Conservation (phyloP, 2,888 invertebrate species). For the Anthophora plumipes region DNA sequence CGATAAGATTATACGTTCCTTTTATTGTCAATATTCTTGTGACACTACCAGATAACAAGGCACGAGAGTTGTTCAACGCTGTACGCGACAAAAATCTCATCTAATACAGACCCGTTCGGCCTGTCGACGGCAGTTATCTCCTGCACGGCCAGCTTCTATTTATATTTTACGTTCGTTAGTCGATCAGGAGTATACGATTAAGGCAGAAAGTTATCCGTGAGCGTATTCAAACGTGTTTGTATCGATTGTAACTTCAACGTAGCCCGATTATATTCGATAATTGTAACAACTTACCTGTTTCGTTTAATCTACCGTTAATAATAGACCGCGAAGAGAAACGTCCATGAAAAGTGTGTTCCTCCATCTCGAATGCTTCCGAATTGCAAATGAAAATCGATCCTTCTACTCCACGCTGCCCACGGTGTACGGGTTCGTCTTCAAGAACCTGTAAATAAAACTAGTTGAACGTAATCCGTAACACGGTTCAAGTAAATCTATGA, state of each 20-base stretch:
- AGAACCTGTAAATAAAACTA: conserved; percentile 49
- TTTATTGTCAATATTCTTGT: neutral
- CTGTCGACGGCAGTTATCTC: conserved; percentile 63
- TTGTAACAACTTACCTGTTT: conserved; percentile 29
- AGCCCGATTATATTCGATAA: too few species aligned
- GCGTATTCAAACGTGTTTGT: conserved; percentile 6
- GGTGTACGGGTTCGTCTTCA: conserved; percentile 59
- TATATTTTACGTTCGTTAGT: conserved; percentile 68
- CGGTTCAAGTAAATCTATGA: neutral
- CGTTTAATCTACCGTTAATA: too few species aligned
- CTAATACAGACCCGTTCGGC: conserved; percentile 42
- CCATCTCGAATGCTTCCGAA: neutral
- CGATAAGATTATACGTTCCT: neutral
- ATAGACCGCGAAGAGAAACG: neutral
- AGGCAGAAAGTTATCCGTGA: conserved; percentile 43
- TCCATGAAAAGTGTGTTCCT: too few species aligned
- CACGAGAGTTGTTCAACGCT: conserved; percentile 43
- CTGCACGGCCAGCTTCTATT: conserved; percentile 61
- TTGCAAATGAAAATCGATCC: too few species aligned
- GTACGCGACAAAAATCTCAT: conserved; percentile 50
- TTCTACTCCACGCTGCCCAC: conserved; percentile 48
- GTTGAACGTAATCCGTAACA: neutral
- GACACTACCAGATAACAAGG: neutral
- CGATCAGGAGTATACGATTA: conserved; percentile 60
- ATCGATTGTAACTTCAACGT: conserved; percentile 26